phyloP scores from a whole-genome alignment of 2,113 vertebrate species.

The Cnemophilus loriae region DNA sequence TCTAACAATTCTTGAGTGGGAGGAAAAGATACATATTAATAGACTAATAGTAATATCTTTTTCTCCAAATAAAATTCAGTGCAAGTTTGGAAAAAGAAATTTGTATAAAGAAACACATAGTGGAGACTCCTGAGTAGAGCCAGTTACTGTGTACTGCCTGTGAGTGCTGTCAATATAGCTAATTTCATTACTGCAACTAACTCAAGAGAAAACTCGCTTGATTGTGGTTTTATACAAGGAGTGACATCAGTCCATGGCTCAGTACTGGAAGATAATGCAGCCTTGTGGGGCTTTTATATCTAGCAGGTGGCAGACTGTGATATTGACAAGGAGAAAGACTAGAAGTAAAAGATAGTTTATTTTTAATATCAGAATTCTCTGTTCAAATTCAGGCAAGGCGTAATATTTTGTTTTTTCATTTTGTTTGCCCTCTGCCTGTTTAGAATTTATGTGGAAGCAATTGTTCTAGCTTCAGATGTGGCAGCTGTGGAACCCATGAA shows the following conservation, averaged over 20 bases:
- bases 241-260: background rate
- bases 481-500: rapidly evolving
- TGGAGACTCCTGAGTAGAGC: background rate
- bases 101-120: background rate
- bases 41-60: background rate
- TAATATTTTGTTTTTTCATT: background rate
- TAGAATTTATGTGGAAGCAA: background rate
- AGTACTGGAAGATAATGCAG: background rate
- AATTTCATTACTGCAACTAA: background rate
- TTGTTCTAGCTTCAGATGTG: background rate
- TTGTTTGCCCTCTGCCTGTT: background rate
- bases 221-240: background rate
- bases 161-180: background rate
- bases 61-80: background rate
- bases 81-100: background rate
- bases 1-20: background rate
- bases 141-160: background rate
- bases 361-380: background rate
- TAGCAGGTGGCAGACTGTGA: background rate
- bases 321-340: background rate
- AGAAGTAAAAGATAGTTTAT: background rate
- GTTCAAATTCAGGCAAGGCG: background rate
- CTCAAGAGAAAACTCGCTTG: background rate
- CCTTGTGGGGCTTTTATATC: background rate
- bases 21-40: background rate